Conservation (phyloP, 2,888 invertebrate genomes). For the Neoaliturus tenellus region DNA sequence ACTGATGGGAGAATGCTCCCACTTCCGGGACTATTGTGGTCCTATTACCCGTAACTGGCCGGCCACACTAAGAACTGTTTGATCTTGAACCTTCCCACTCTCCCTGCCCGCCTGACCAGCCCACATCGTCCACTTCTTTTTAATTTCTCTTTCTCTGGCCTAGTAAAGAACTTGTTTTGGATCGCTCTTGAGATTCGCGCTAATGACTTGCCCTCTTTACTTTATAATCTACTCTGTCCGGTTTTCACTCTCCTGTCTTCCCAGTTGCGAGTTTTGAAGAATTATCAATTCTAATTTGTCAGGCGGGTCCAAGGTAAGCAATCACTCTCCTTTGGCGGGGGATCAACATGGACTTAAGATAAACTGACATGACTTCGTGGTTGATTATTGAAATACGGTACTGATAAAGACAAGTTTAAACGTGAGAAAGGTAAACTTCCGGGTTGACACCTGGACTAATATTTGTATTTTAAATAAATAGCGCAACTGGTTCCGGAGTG, state of each 20-base stretch:
- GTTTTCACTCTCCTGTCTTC: background rate
- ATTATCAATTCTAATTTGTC: background rate
- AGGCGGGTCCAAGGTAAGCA: too few relatives aligned
- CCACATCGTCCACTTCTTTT: background rate
- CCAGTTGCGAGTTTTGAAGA: background rate
- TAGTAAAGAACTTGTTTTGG: constrained; percentile 39
- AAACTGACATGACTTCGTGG: too few relatives aligned
- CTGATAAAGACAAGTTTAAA: too few relatives aligned
- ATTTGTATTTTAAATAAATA: too few relatives aligned
- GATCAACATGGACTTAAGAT: too few relatives aligned
- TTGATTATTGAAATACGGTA: too few relatives aligned
- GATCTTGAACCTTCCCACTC: background rate
- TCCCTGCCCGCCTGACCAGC: background rate
- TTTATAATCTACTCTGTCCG: constrained; percentile 21
- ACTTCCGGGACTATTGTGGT: constrained; percentile 32
- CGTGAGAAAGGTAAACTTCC: too few relatives aligned
- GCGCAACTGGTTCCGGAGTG: too few relatives aligned
- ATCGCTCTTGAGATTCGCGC: constrained; percentile 7
- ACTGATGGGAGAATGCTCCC: constrained; percentile 10
- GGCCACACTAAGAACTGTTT: background rate
- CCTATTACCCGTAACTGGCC: constrained; percentile 1
- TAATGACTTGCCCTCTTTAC: constrained; percentile 23
- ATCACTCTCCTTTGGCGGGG: too few relatives aligned
- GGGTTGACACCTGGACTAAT: too few relatives aligned
- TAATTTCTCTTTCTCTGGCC: constrained; percentile 38